phyloP scores from a whole-genome alignment of 1,140 invertebrate species.

The Chironomus striatipennis region DNA sequence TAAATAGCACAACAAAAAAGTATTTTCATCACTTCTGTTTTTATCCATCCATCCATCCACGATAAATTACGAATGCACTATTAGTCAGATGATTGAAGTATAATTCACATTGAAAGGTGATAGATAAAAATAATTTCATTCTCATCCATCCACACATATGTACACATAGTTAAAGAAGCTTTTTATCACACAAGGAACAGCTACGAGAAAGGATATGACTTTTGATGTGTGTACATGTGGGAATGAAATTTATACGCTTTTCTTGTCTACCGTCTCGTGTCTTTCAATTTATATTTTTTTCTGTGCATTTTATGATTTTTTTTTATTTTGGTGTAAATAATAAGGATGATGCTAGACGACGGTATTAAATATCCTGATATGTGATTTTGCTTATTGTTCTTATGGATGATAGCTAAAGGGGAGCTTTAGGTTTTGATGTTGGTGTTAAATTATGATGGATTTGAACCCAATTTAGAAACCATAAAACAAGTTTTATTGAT shows the following conservation, averaged over 20 bases:
- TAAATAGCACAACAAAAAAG: too few species aligned
- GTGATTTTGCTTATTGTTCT: neutral
- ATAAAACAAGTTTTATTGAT: too few species aligned
- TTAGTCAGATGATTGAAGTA: conserved; percentile 22
- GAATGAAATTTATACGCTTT: neutral
- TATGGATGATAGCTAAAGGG: too few species aligned
- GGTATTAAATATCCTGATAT: conserved; percentile 3
- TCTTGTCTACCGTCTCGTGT: neutral
- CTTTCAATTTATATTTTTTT: neutral
- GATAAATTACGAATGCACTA: conserved; percentile 5
- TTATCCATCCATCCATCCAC: too few species aligned
- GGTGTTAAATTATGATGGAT: too few species aligned
- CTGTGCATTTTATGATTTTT: neutral
- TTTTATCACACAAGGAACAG: neutral
- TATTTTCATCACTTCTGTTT: too few species aligned
- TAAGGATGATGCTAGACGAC: neutral
- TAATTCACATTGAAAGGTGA: conserved; percentile 22
- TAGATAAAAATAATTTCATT: too few species aligned
- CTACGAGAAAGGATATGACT: neutral
- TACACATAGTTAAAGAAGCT: neutral
- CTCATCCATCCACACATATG: too few species aligned
- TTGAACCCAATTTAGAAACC: too few species aligned
- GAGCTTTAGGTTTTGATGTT: too few species aligned
- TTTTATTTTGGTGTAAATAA: conserved; percentile 6
- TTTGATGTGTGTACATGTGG: neutral